Evolutionary conservation across 2,797 vertebrate genomes (phyloP), one percentile per base, ranked within the genome.

Genomic region (Bradypus variegatus): DNA sequence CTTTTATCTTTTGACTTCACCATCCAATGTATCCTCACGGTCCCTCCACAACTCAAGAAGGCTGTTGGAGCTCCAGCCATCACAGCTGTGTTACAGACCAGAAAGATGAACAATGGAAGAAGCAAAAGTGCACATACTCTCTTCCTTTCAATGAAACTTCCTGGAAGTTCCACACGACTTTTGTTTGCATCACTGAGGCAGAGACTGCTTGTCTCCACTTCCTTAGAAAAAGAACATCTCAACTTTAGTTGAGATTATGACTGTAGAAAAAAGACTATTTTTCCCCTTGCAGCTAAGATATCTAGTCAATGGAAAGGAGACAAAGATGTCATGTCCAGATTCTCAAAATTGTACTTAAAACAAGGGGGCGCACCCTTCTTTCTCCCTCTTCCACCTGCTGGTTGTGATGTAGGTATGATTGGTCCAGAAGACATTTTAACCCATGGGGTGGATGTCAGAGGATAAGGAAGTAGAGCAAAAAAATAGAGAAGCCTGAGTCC

Each of bases 401-500:
- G 8, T 69, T 36, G 25, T 12, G 69, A 64, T 48, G n/a, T 6
- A 69, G 38, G 38, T 33, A 27, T 58, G 75, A 88, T 45, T 29
- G 33, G 11, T 4, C 18, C 25, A 65, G 48, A 72, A 48, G 48
- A 9, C 48, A 27, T 78, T 53, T 48, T 58, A 41, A 48, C 10
- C 13, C 45, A 23, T 60, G 21, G 23, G 16, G 33, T 70, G 33
- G 48, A 88, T 38, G 67, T 38, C 16, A 18, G 13, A 5, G 15
- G 19, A 14, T 10, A 18, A 23, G 29, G 67, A 48, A 72, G 9
- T 60, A 3, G 33, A 86, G 5, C 18, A 9, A 36, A 0, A 11
- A 86, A 41, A 53, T 18, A 75, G 72, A 38, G 58, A 11, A 18
- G 50, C 27, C 16, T 6, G 9, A 16, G 58, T 18, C 38, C 10